These are phyloP conservation scores for Loris lydekkerianus DNA, from an alignment of 2,797 vertebrate genomes.

Conservation along the genomic window DNA sequence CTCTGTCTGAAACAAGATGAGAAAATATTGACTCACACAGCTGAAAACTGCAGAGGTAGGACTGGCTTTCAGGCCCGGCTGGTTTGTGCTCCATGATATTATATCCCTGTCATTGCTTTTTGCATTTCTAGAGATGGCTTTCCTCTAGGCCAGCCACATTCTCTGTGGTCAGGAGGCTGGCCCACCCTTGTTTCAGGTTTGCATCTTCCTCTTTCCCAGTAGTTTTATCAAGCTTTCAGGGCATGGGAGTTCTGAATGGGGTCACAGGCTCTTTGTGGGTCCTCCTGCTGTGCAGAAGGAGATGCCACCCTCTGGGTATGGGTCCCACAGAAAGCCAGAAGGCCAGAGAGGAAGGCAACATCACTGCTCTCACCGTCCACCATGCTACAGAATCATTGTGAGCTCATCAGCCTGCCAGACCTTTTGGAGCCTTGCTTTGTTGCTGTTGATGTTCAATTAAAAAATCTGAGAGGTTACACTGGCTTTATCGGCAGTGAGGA, in stretches of 20 bases:
- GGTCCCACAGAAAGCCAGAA: neutral
- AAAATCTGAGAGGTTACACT: neutral
- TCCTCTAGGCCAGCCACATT: neutral
- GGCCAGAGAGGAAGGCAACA: neutral
- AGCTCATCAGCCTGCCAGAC: neutral
- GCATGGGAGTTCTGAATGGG: neutral
- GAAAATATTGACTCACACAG: neutral
- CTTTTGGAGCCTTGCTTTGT: neutral
- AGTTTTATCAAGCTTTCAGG: neutral
- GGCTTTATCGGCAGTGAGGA: neutral
- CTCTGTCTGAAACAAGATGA: neutral
- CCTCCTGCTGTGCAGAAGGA: neutral
- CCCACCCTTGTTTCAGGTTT: neutral
- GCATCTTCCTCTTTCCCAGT: neutral
- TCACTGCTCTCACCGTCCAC: accelerated
- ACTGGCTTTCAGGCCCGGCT: neutral
- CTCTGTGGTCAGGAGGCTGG: neutral
- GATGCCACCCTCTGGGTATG: neutral
- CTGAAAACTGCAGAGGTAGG: neutral
- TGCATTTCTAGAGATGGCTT: neutral
- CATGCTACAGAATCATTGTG: neutral
- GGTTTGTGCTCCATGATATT: neutral
- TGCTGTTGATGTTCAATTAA: neutral
- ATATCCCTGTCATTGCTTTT: neutral
- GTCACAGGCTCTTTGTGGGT: neutral